These are phyloP conservation scores for Pyrgilauda ruficollis DNA, from an alignment of 2,113 vertebrate species.

Conservation along the genomic window DNA sequence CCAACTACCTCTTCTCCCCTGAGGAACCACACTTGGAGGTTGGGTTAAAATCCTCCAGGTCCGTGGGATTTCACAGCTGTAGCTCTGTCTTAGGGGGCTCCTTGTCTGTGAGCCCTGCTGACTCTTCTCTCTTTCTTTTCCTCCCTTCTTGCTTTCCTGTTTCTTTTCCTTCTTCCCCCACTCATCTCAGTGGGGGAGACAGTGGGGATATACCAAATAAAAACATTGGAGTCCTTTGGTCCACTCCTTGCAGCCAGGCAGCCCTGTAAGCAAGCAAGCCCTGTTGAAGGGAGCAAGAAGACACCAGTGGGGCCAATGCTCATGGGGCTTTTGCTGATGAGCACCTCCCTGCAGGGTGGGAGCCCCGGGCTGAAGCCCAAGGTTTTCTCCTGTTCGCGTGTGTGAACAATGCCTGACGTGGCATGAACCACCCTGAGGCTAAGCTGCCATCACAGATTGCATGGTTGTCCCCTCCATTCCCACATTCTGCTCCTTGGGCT, in stretches of 20 bases:
- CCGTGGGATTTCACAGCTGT: not conserved
- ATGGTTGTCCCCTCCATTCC: not conserved
- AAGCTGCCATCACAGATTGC: not conserved
- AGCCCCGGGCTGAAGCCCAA: not conserved
- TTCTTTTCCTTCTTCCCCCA: not conserved
- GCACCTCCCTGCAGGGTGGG: not conserved
- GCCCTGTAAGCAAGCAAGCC: not conserved
- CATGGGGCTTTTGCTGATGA: not conserved
- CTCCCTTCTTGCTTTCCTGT: not conserved
- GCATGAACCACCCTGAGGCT: not conserved
- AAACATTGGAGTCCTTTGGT: not conserved
- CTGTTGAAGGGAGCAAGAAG: not conserved
- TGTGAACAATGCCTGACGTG: not conserved
- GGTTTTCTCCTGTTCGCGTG: not conserved
- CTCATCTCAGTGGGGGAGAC: not conserved
- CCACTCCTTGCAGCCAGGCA: not conserved
- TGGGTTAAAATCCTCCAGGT: not conserved
- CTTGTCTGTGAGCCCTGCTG: not conserved
- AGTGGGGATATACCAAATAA: not conserved
- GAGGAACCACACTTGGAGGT: not conserved
- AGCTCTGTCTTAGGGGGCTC: not conserved
- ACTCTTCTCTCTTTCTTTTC: not conserved
- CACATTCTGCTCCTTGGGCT: not conserved
- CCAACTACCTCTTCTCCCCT: not conserved
- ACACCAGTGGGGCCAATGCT: not conserved